Conservation (phyloP, 1,140 invertebrate genomes). For the Drosophila cardini region DNA sequence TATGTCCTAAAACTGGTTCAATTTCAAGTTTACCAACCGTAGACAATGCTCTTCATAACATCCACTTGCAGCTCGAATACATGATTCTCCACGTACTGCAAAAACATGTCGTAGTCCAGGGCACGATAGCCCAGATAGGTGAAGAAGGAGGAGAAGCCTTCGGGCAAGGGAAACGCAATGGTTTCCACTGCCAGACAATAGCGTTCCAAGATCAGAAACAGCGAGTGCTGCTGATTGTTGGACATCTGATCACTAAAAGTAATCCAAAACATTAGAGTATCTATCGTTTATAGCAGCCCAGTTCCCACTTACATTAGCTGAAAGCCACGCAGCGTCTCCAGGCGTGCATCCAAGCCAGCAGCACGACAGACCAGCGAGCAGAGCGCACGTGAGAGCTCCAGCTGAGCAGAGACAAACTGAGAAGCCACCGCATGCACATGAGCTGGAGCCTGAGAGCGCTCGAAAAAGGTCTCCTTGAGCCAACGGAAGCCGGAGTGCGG, state of each 20-base stretch:
- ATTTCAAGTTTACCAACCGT: conserved; percentile 87
- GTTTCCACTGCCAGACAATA: conserved; percentile 91
- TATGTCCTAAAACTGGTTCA: no score
- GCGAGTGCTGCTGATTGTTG: conserved; percentile 87
- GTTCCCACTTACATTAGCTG: conserved; percentile 88
- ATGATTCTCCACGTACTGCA: conserved; percentile 92
- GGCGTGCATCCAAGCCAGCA: conserved; percentile 87
- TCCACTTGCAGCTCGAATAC: conserved; percentile 94
- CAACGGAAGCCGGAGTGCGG: conserved; percentile 84
- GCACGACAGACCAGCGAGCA: conserved; percentile 91
- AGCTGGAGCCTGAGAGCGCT: conserved; percentile 87
- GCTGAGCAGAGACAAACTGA: conserved; percentile 91
- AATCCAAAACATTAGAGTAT: background rate
- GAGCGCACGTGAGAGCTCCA: conserved; percentile 90
- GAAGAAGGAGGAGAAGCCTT: conserved; percentile 94
- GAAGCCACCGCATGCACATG: conserved; percentile 93
- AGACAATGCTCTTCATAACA: conserved; percentile 93
- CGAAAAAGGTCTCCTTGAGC: conserved; percentile 84
- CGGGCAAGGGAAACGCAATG: conserved; percentile 92
- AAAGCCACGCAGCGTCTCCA: conserved; percentile 91
- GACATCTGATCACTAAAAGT: conserved; percentile 89
- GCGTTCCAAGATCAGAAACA: conserved; percentile 91
- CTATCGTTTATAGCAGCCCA: background rate
- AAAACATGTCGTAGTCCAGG: conserved; percentile 90
- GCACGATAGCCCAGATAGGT: conserved; percentile 92